phyloP scores from a whole-genome alignment of 1,140 invertebrate genomes.

The Drosophila tani region DNA sequence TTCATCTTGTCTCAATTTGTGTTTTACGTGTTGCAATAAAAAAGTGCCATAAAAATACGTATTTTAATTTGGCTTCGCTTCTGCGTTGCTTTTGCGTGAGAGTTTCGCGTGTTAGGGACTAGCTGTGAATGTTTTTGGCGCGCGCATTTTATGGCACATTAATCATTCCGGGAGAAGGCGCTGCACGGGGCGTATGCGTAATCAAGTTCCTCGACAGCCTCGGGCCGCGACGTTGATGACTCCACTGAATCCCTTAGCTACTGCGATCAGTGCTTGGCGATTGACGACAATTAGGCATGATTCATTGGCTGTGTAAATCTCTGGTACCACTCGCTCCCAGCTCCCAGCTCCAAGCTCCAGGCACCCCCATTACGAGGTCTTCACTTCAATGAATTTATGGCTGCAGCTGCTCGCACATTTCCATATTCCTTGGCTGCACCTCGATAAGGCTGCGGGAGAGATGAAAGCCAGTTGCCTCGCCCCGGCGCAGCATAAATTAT shows the following conservation, averaged over 20 bases:
- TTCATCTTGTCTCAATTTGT: conserved; percentile 68
- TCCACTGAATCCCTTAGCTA: conserved; percentile 42
- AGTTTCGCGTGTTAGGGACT: conserved; percentile 58
- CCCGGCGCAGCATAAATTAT: conserved; percentile 68
- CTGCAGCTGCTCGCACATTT: conserved; percentile 52
- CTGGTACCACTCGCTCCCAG: conserved; percentile 2
- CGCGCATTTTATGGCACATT: conserved; percentile 70
- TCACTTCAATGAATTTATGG: conserved; percentile 61
- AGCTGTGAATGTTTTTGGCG: conserved; percentile 55
- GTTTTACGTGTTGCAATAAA: conserved; percentile 79
- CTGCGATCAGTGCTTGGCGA: conserved; percentile 29
- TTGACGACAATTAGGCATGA: conserved; percentile 49
- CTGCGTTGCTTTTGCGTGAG: conserved; percentile 46
- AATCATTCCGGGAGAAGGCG: conserved; percentile 49
- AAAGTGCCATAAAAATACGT: conserved; percentile 66
- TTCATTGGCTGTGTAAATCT: conserved; percentile 43
- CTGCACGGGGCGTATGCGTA: conserved; percentile 44
- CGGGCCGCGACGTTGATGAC: conserved; percentile 36
- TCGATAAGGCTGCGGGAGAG: conserved; percentile 46
- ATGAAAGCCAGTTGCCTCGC: conserved; percentile 10
- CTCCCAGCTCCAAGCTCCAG: neutral
- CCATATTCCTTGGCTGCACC: conserved; percentile 46
- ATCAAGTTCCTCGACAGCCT: conserved; percentile 54
- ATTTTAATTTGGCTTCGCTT: conserved; percentile 42
- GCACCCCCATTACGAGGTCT: conserved; percentile 13